phyloP scores from a whole-genome alignment of 2,113 vertebrate genomes.

The Cnemophilus loriae region DNA sequence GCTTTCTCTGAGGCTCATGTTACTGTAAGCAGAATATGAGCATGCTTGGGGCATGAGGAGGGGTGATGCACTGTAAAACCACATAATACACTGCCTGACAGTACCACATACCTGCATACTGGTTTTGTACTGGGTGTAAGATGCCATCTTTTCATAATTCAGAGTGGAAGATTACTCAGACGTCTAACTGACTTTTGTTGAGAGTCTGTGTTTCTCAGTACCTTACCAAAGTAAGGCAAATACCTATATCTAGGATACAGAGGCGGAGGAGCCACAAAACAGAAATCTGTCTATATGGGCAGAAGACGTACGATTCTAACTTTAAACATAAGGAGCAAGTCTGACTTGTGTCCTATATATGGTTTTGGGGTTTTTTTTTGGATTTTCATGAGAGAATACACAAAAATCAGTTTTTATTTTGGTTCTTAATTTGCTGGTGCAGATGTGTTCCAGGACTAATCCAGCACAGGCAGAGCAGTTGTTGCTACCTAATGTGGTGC shows the following conservation, averaged over 20 bases:
- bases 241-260: not conserved
- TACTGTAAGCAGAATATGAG: not conserved
- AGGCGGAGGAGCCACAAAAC: not conserved
- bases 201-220: not conserved
- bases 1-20: not conserved
- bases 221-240: not conserved
- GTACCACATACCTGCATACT: not conserved
- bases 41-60: not conserved
- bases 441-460: not conserved
- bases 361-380: accelerated
- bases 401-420: not conserved
- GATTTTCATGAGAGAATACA: not conserved
- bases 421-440: not conserved
- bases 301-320: not conserved
- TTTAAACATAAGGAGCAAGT: not conserved
- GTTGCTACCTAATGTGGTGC: not conserved
- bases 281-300: not conserved
- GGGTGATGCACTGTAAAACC: not conserved
- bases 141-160: not conserved
- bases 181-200: not conserved
- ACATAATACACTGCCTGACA: not conserved
- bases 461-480: not conserved
- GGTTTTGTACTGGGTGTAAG: not conserved
- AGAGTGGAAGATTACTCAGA: not conserved
- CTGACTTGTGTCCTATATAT: not conserved